These are phyloP conservation scores for Lasioglossum zephyrum DNA, from an alignment of 2,888 invertebrate genomes.

Conservation along the genomic window DNA sequence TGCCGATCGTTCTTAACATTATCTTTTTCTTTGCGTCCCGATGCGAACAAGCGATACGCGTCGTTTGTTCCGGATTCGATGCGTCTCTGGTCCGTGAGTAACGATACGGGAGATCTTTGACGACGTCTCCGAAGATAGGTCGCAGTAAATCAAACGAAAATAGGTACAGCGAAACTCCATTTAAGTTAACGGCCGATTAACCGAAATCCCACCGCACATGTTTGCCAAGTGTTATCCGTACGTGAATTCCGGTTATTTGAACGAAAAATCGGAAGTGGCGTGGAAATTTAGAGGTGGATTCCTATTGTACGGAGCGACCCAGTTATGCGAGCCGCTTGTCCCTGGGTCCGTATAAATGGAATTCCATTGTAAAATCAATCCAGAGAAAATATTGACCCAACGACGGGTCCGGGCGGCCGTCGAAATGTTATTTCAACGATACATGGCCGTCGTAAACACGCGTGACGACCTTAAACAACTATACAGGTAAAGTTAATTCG, in stretches of 20 bases:
- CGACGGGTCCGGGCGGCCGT: neutral
- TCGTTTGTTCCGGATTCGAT: constrained; percentile 37
- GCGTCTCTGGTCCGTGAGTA: neutral
- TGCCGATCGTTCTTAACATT: constrained; percentile 4
- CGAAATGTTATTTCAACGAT: neutral
- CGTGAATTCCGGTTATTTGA: constrained; percentile 6
- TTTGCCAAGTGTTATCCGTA: constrained; percentile 1
- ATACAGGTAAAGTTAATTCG: neutral
- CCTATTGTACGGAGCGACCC: neutral
- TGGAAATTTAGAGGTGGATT: neutral
- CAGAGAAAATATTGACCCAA: neutral
- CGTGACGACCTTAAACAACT: neutral
- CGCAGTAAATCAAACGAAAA: constrained; percentile 9
- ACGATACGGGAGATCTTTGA: constrained; percentile 2
- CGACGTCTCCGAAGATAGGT: constrained; percentile 3
- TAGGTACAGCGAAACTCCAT: constrained; percentile 1
- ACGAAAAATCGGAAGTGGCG: constrained; percentile 2
- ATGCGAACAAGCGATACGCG: constrained; percentile 16
- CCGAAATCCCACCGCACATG: neutral
- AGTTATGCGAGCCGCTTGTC: neutral
- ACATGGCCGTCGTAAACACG: neutral
- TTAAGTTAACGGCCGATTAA: neutral
- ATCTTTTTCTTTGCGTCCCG: constrained; percentile 15
- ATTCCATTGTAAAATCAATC: constrained; percentile 7
- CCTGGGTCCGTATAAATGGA: neutral